Evolutionary conservation across 2,888 invertebrate species (phyloP), one percentile per base, ranked within the genome.

Genomic region (Amblyjoppa fuscipennis): DNA sequence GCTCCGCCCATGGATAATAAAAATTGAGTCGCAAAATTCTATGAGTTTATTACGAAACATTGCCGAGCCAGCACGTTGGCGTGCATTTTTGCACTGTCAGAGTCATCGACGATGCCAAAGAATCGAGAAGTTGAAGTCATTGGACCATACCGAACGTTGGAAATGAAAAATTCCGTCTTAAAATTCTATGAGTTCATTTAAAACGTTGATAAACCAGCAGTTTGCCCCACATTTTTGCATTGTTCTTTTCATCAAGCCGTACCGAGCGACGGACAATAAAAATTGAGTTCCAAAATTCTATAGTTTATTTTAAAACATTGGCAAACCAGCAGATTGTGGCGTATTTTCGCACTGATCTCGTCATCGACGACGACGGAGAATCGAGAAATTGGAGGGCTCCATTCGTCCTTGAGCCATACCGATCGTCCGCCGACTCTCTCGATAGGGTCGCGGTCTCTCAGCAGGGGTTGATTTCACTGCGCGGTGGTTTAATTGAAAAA

Each of bases 401-500:
- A 31, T 11, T 80, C 69, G 74, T 77, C 71, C 71, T 76, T 69
- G 59, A 25, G 64, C 59, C 25, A 74, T 41, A 75, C 69, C 80
- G 74, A 74, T 56, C 28, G 59, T 56, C 41, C 68, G 9, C 71
- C 9, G 41, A 66, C 9, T 38, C 77, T 61, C 41, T 75, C 80
- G 70, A 86, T 83, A 86, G 83, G 81, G 80, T 80, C 69, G 74
- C 68, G 34, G 64, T 7, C 45, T 34, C 28, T 34, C 56, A 53
- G 49, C 59, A 70, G 64, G 25, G 45, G 41, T 16, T 49, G 80
- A 77, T 38, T 78, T 66, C 77, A 64, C 34, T 31, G 20, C 80
- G 84, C 88, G 89, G 87, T 83, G 34, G 81, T 88, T 90, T 91
- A 91, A 92, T 92, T 90, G 91, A 91, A 92, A 92, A 91, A 92